Evolutionary conservation across 2,113 vertebrate genomes (phyloP), one percentile per base, ranked within the genome.

Genomic region (Gallinago jamesoni): DNA sequence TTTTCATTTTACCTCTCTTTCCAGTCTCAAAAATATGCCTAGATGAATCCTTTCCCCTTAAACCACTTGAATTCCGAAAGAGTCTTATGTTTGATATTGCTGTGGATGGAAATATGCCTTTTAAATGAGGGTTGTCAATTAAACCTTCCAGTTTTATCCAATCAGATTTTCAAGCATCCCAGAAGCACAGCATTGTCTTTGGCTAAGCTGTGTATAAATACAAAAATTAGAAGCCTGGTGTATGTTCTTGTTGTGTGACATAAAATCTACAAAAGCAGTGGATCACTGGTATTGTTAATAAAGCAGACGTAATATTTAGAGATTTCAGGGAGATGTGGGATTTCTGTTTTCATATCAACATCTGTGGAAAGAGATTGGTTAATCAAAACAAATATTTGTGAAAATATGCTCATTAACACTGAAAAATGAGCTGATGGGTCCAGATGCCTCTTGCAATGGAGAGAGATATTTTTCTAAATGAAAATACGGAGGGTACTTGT

Each of bases 11-110:
- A 82, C 39, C 14, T 21, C 14, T 50, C 41, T 39, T 39, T 72
- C 33, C 27, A 2, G 22, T 43, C 62, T 24, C 35, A 48, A 2
- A 2, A 60, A 24, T 37, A 13, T 2, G 4, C 0, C 35, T 16
- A 24, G 47, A 3, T 6, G n/a, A 56, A 27, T 72, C 39, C 39
- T 43, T 69, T 53, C 30, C 66, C 45, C 21, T 47, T 10, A 5
- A 47, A 23, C 12, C 31, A 0, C 41, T 19, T 8, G 52, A 64
- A 11, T 47, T 30, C 52, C 37, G 11, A 1, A 25, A 1, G 10
- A 31, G 5, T 37, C 59, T 17, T 12, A 1, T 22, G 0, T 73
- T 23, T 17, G 45, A n/a, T 41, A 1, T 3, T 9, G 62, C 67
- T 69, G 23, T 23, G 80, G 63, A 6, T 27, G 70, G 79, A 37